Evolutionary conservation across 2,888 invertebrate genomes (phyloP).

Genomic region (Amphipoea lucens): DNA sequence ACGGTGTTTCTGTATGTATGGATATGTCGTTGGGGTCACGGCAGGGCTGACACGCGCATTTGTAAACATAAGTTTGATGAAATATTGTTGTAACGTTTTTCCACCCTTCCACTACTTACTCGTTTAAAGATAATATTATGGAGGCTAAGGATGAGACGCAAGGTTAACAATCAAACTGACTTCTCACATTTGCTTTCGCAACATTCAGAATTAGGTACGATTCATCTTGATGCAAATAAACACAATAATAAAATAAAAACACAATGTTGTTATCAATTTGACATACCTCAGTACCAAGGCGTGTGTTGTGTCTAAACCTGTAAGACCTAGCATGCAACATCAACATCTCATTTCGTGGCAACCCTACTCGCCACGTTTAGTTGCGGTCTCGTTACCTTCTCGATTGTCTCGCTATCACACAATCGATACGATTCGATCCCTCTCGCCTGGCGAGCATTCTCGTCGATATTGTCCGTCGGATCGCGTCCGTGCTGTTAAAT

Average conservation of each 20-base stretch:
- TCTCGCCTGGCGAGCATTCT: constrained; percentile 46
- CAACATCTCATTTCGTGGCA: neutral
- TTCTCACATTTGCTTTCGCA: constrained; percentile 6
- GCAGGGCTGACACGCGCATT: constrained; percentile 27
- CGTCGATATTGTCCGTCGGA: constrained; percentile 35
- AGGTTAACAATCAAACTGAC: neutral
- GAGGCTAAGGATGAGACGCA: too few species aligned
- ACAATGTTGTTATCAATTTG: constrained; percentile 30
- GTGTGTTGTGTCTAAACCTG: neutral
- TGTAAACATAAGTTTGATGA: neutral
- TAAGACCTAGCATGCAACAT: neutral
- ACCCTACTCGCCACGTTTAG: constrained; percentile 26
- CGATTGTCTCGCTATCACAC: constrained; percentile 46
- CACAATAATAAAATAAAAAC: constrained; percentile 23
- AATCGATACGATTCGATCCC: constrained; percentile 54
- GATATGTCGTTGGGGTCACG: constrained; percentile 27
- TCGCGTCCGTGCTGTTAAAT: constrained; percentile 54
- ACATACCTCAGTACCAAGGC: constrained; percentile 1
- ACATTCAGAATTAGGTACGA: neutral
- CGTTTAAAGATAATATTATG: neutral
- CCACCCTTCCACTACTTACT: neutral
- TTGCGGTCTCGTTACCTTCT: constrained; percentile 40
- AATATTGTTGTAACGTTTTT: neutral
- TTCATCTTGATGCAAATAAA: constrained; percentile 7
- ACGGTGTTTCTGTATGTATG: constrained; percentile 7